phyloP scores from a whole-genome alignment of 2,113 vertebrate species.

The Crotalus horridus region DNA sequence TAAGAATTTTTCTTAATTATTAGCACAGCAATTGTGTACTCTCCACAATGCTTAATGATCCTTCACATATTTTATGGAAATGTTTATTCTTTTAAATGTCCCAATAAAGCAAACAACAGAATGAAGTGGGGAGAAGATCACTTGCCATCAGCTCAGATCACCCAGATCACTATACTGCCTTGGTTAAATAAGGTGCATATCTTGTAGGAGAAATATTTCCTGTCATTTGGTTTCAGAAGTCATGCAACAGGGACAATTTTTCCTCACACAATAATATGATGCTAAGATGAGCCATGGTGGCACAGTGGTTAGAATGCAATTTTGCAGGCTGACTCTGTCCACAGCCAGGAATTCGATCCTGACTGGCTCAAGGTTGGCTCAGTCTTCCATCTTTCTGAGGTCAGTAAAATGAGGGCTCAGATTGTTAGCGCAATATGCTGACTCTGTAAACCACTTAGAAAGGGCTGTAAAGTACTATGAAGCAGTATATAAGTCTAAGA shows the following conservation, averaged over 20 bases:
- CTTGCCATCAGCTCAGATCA: neutral
- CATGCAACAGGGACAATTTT: neutral
- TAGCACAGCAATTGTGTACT: constrained; percentile 17
- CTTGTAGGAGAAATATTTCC: neutral
- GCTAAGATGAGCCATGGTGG: neutral
- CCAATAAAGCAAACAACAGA: neutral
- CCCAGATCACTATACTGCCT: neutral
- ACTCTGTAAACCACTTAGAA: no score
- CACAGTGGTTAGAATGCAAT: no score
- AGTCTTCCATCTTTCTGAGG: no score
- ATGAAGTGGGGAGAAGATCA: neutral
- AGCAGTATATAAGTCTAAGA: no score
- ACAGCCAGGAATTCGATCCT: no score
- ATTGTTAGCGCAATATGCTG: no score
- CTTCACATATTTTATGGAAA: constrained; percentile 12
- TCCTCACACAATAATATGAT: neutral
- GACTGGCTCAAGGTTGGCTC: no score
- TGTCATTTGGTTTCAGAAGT: neutral
- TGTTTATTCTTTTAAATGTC: constrained; percentile 18
- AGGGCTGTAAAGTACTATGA: no score
- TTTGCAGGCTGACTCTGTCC: no score
- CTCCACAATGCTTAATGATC: constrained; percentile 15
- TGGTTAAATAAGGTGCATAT: neutral
- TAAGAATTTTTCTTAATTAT: constrained; percentile 20
- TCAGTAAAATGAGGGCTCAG: no score